A percentile compares a stretch with the other conserved stretches of the same genome.
These are phyloP conservation scores for Bellardia pandia DNA, from an alignment of 2,888 invertebrate species.

Conservation along the genomic window DNA sequence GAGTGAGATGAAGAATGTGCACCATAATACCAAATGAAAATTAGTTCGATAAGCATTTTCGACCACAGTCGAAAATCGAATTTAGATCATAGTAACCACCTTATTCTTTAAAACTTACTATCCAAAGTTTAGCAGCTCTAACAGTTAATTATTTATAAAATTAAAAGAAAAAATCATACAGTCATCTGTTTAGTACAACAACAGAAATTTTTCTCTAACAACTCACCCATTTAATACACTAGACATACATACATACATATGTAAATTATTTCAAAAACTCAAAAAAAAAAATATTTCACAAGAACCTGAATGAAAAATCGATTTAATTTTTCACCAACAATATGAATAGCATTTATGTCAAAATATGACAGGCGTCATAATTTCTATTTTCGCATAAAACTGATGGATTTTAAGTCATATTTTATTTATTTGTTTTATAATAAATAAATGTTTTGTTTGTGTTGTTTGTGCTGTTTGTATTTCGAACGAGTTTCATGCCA, in stretches of 20 bases:
- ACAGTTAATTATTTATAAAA: no score
- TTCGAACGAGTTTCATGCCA: constrained; percentile 25
- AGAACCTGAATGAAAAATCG: neutral
- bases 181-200: no score
- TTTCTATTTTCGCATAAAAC: constrained; percentile 38
- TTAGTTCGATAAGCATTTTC: no score
- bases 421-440: constrained; percentile 33
- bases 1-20: no score
- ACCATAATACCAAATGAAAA: no score
- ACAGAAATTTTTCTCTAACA: neutral
- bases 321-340: constrained; percentile 7
- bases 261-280: neutral
- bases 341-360: constrained; percentile 62
- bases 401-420: constrained; percentile 24
- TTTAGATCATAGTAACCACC: no score
- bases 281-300: neutral
- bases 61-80: no score
- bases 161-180: no score
- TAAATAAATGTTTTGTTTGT: neutral
- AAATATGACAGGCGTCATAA: constrained; percentile 64
- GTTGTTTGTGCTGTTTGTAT: neutral
- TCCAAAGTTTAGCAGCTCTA: no score
- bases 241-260: neutral
- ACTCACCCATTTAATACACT: neutral
- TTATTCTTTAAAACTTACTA: no score